A percentile compares a stretch with the other conserved stretches of the same genome.
phyloP scores from a whole-genome alignment of 2,797 vertebrate genomes.

The Amphiprion clarkii region DNA sequence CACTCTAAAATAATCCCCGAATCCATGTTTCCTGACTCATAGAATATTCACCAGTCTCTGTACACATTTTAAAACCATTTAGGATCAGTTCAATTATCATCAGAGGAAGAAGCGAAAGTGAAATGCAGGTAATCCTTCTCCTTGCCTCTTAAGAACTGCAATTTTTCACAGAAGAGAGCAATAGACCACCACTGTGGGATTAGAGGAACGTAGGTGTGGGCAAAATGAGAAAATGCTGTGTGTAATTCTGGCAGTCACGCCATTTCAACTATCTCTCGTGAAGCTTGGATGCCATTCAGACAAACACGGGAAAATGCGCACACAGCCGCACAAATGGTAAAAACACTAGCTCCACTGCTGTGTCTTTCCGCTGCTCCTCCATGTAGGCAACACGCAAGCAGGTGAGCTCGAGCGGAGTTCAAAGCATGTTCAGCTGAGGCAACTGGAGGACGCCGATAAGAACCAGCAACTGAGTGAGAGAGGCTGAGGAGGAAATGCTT shows the following conservation, averaged over 20 bases:
- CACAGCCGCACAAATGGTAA: background rate
- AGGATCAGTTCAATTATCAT: constrained; percentile 60
- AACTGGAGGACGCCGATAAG: constrained; percentile 47
- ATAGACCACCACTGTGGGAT: constrained; percentile 40
- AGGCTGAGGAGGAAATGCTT: constrained; percentile 7
- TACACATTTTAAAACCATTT: constrained; percentile 43
- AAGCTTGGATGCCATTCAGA: constrained; percentile 15
- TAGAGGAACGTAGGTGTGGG: constrained; percentile 41
- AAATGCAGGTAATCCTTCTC: constrained; percentile 49
- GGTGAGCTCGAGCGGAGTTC: constrained; percentile 12
- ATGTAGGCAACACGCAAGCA: background rate
- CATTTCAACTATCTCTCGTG: constrained; percentile 27
- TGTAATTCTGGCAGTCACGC: constrained; percentile 61
- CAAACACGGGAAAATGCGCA: constrained; percentile 20
- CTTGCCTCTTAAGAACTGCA: constrained; percentile 6
- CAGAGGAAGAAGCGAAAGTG: constrained; percentile 28
- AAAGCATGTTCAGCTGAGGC: constrained; percentile 13
- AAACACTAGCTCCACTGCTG: background rate
- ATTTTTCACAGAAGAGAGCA: constrained; percentile 16
- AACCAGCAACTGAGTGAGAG: constrained; percentile 17
- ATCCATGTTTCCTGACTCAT: constrained; percentile 34
- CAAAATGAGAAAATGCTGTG: constrained; percentile 36
- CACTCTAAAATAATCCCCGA: constrained; percentile 22
- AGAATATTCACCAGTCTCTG: constrained; percentile 46
- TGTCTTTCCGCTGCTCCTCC: background rate